Evolutionary conservation across 2,113 vertebrate species (phyloP).

Genomic region (Tragelaphus scriptus): DNA sequence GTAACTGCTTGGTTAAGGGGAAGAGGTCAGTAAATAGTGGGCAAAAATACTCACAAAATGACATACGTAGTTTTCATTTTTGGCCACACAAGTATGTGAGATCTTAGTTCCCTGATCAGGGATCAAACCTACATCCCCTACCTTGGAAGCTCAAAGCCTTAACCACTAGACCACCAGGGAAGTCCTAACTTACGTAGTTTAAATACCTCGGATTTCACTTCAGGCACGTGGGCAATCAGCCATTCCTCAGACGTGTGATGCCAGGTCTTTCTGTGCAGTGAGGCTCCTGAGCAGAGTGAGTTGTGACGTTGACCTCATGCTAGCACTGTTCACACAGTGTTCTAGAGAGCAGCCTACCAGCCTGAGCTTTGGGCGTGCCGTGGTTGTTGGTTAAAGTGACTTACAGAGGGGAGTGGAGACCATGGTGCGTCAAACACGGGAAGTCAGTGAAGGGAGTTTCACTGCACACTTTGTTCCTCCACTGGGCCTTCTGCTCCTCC

Average conservation of each 20-base stretch:
- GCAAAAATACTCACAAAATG: not conserved
- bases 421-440: not conserved
- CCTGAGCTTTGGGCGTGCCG: rapidly evolving
- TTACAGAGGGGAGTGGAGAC: not conserved
- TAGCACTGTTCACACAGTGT: rapidly evolving
- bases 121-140: not conserved
- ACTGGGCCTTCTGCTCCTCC: not conserved
- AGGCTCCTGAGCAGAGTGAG: not conserved
- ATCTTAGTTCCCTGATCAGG: not conserved
- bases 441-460: not conserved
- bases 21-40: not conserved
- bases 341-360: too few species aligned
- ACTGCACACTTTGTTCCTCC: rapidly evolving
- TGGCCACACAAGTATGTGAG: not conserved
- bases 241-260: not conserved
- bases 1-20: not conserved
- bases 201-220: not conserved
- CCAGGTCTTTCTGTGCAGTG: not conserved
- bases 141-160: not conserved
- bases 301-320: not conserved
- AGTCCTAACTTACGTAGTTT: not conserved
- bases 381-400: not conserved
- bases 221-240: not conserved
- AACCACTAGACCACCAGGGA: not conserved
- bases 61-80: not conserved